Base-by-base conservation (phyloP, 2,888 invertebrate species). In the Cepaea hortensis region DNA sequence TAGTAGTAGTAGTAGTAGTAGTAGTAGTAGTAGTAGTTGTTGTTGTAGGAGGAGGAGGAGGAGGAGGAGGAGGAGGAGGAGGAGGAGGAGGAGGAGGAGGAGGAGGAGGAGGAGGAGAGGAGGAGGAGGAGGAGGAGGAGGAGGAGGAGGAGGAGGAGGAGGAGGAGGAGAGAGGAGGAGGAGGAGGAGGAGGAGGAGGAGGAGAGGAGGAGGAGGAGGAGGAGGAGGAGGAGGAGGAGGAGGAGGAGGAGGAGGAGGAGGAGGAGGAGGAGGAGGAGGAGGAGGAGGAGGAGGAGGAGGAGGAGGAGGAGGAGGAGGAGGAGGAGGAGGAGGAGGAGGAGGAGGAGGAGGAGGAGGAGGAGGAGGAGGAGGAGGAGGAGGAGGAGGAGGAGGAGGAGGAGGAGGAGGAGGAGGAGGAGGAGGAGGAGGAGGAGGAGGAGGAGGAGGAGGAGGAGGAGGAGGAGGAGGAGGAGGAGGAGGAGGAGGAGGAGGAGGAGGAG, bases 401-500 rank as follows among this genome's bases (percentile, higher is more conserved):
- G 70, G 48, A 68, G 79, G 85, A 85, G 9, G 77, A n/a, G 73
- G 72, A 85, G 81, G 50, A 73, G 61, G 81, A 81, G 62, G 73
- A 62, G 61, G 81, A 81, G 81, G 81, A 62, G 81, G 85, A 81
- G 73, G 73, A 46, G 35, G 75, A 73, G 61, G 46, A 50, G 61
- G 80, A 80, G 18, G 7, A 65, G 62, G 65, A 62, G 65, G 23
- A 18, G 62, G 65, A 35, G 23, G 75, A 61, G 50, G 75, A 75
- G 61, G n/a, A 50, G 50, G 73, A 55, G 35, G 23, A 77, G 61
- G 77, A 85, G 65, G 48, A 68, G 77, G 85, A 77, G 46, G 18
- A 20, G 15, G 70, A 80, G n/a, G 35, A 70, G 70, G 82, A 70
- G 13, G 11, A 72, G 15, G 48, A 55, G 9, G 55, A 55, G 9